Conservation (phyloP, 2,888 invertebrate species). For the Miltochrista miniata region DNA sequence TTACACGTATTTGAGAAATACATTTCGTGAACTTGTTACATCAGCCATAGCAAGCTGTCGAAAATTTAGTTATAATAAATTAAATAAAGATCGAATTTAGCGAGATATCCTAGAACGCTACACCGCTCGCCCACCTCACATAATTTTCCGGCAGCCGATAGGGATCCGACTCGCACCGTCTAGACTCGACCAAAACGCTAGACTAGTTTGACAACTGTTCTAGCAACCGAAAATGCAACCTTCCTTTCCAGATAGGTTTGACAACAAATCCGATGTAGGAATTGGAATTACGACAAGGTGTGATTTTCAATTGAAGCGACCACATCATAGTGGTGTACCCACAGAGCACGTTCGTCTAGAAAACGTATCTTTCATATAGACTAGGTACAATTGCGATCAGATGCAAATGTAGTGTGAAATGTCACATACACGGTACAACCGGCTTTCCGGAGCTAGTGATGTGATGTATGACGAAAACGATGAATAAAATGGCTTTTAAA, state of each 20-base stretch:
- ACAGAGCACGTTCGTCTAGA: no score
- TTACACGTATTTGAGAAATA: no score
- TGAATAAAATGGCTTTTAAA: no score
- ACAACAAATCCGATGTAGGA: slow-evolving; percentile 57
- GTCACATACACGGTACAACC: slow-evolving; percentile 11
- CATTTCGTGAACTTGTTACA: slow-evolving; percentile 9
- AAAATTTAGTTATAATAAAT: slow-evolving; percentile 38
- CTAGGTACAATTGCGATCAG: slow-evolving; percentile 49
- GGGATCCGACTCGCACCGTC: slow-evolving; percentile 71
- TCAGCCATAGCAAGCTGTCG: slow-evolving; percentile 11
- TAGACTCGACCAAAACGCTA: slow-evolving; percentile 74
- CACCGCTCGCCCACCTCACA: slow-evolving; percentile 62
- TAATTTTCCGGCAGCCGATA: slow-evolving; percentile 77
- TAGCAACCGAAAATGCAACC: slow-evolving; percentile 34
- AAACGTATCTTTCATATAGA: no score
- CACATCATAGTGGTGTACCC: slow-evolving; percentile 34
- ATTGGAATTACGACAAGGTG: slow-evolving; percentile 56
- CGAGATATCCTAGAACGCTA: slow-evolving; percentile 56
- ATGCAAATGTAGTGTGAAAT: slow-evolving; percentile 43
- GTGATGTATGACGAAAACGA: no score
- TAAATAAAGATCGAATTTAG: slow-evolving; percentile 52
- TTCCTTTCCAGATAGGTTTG: slow-evolving; percentile 51
- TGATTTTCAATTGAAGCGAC: slow-evolving; percentile 56
- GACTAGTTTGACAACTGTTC: slow-evolving; percentile 67
- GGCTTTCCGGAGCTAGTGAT: no score